Evolutionary conservation across 2,113 vertebrate species (phyloP), one percentile per base, ranked within the genome.

Genomic region (Prunella fulvescens): DNA sequence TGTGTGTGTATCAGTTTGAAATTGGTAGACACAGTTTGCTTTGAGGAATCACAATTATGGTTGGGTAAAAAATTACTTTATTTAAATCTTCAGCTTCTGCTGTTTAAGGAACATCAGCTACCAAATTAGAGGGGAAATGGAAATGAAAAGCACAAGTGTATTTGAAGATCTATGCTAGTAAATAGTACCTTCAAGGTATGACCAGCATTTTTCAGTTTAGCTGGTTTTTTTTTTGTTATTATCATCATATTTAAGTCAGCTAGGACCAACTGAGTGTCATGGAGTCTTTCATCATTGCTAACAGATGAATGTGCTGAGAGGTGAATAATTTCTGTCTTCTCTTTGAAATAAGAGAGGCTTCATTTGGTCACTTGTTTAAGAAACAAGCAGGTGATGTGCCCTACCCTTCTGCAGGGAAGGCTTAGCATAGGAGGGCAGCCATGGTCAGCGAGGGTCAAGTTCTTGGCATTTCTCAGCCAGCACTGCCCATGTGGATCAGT

Each of bases 371-470:
- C 50, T 71, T 62, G 9, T 19, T 82, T 13, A 7, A 73, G 62
- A 70, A 72, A 48, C 17, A 29, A 72, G 54, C 16, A 15, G n/a
- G 6, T 73, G 39, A 22, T 78, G 56, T 92, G 48, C 40, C 22
- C 11, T 60, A 0, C 7, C 12, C 9, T 69, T 76, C 35, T 51
- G 14, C 0, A 0, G 69, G 71, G 47, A 84, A 53, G 47, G 22
- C n/a, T 88, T 50, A 39, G 29, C 35, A 18, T 15, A 15, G 71
- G 23, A 39, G 33, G 31, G 66, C 48, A 93, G 72, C 66, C 18
- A 6, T 5, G 58, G 44, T 44, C 12, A 65, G 56, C 4, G 12
- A 44, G 39, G 33, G 24, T 53, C 20, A 12, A 20, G 37, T 14
- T 93, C 24, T 50, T 88, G 79, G 12, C 16, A 2, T 61, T 61